These are phyloP conservation scores for Petrosia ficiformis DNA, from an alignment of 37 sponge, comb jelly and placozoan species.

Conservation along the genomic window DNA sequence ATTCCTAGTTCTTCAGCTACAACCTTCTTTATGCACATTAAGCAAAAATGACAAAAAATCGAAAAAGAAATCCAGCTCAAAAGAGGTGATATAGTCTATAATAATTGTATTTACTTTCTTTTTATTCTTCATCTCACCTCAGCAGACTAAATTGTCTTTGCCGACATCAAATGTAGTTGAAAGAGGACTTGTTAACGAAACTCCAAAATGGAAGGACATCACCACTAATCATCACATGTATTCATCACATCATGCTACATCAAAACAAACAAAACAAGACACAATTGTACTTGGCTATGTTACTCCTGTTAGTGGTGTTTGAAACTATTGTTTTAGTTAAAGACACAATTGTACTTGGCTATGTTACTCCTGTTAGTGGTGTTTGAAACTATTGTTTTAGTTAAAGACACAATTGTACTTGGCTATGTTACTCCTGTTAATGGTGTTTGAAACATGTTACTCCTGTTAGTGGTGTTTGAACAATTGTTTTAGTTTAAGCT, in stretches of 20 bases:
- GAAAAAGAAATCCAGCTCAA: not conserved
- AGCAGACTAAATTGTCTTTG: not conserved
- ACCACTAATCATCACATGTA: conserved; percentile 60
- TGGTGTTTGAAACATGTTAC: no score
- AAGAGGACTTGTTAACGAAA: conserved; percentile 58
- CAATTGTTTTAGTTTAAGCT: no score
- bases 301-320: conserved; percentile 76
- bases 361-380: conserved; percentile 83
- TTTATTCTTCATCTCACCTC: no score
- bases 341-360: conserved; percentile 56
- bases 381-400: no score
- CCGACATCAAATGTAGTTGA: conserved; percentile 12
- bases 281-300: conserved; percentile 76
- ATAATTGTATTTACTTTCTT: no score
- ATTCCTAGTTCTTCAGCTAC: no score
- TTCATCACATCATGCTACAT: conserved; percentile 24
- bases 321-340: no score
- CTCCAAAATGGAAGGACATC: conserved; percentile 75
- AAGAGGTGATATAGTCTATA: no score
- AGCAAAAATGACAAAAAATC: not conserved
- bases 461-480: no score
- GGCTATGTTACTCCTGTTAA: conserved; percentile 90
- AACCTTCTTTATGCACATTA: not conserved
- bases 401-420: conserved; percentile 41
- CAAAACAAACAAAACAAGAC: conserved; percentile 15